Evolutionary conservation across 2,797 vertebrate genomes (phyloP).

Genomic region (Chromis chromis): DNA sequence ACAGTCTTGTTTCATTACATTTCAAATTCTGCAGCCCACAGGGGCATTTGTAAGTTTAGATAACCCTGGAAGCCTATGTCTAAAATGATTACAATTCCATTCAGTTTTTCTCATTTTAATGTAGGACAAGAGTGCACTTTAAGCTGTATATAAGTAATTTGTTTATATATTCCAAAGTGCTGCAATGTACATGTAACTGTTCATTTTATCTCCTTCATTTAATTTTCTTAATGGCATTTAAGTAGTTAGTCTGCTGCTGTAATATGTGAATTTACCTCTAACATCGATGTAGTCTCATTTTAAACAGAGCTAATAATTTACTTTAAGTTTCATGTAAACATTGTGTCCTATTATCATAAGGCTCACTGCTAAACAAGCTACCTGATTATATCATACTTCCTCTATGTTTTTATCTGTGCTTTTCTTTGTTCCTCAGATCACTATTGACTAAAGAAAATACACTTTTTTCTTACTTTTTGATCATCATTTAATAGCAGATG

Average conservation of each 20-base stretch:
- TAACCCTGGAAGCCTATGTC: background rate
- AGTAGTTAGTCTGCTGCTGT: background rate
- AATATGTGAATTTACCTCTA: background rate
- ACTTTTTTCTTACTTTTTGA: background rate
- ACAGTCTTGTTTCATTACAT: slow-evolving; percentile 39
- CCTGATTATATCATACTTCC: background rate
- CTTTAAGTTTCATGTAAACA: background rate
- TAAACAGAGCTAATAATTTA: background rate
- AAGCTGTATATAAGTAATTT: background rate
- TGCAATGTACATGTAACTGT: background rate
- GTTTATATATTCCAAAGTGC: background rate
- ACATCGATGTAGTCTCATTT: background rate
- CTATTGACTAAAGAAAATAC: background rate
- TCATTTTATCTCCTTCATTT: background rate
- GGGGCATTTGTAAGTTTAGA: slow-evolving; percentile 4
- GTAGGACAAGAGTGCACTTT: background rate
- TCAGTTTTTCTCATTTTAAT: background rate
- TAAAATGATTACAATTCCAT: background rate
- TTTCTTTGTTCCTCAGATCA: background rate
- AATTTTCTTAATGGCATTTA: background rate
- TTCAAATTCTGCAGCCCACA: slow-evolving; percentile 10
- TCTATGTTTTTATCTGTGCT: background rate
- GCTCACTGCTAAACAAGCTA: background rate
- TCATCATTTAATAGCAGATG: too few relatives aligned
- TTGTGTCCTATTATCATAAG: background rate